Conservation (phyloP, 2,888 invertebrate genomes). For the Lottia gigantea region DNA sequence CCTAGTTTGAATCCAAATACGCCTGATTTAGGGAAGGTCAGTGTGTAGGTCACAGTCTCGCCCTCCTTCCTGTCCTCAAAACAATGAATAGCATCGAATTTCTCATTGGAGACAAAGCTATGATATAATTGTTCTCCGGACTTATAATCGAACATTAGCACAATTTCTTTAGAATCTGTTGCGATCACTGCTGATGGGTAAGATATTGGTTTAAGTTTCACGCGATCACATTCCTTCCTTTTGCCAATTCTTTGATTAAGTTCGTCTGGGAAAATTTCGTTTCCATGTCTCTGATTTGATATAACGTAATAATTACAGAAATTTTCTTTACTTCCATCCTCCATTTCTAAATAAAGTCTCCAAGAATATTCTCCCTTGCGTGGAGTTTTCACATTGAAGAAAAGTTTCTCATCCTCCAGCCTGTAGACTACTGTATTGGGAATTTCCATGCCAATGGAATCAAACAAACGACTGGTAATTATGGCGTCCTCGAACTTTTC, state of each 20-base stretch:
- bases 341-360: slow-evolving; percentile 35
- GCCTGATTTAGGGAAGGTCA: slow-evolving; percentile 28
- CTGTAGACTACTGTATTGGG: slow-evolving; percentile 33
- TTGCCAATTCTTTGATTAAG: slow-evolving; percentile 25
- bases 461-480: slow-evolving; percentile 21
- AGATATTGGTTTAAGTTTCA: slow-evolving; percentile 18
- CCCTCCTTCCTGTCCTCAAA: slow-evolving; percentile 23
- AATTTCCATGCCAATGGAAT: slow-evolving; percentile 29
- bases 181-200: slow-evolving; percentile 15
- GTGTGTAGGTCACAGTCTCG: slow-evolving; percentile 24
- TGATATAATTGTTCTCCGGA: slow-evolving; percentile 16
- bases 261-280: slow-evolving; percentile 25
- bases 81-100: slow-evolving; percentile 25
- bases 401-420: slow-evolving; percentile 31
- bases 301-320: slow-evolving; percentile 56
- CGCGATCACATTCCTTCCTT: slow-evolving; percentile 17
- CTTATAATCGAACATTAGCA: slow-evolving; percentile 34
- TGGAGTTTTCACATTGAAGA: slow-evolving; percentile 39
- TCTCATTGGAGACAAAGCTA: slow-evolving; percentile 20
- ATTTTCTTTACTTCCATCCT: slow-evolving; percentile 39
- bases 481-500: slow-evolving; percentile 23
- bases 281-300: slow-evolving; percentile 23
- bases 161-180: slow-evolving; percentile 34
- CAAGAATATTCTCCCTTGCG: slow-evolving; percentile 43
- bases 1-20: slow-evolving; percentile 32